These are phyloP conservation scores for Sycophila sp. DNA, from an alignment of 1,140 invertebrate genomes.

Conservation along the genomic window DNA sequence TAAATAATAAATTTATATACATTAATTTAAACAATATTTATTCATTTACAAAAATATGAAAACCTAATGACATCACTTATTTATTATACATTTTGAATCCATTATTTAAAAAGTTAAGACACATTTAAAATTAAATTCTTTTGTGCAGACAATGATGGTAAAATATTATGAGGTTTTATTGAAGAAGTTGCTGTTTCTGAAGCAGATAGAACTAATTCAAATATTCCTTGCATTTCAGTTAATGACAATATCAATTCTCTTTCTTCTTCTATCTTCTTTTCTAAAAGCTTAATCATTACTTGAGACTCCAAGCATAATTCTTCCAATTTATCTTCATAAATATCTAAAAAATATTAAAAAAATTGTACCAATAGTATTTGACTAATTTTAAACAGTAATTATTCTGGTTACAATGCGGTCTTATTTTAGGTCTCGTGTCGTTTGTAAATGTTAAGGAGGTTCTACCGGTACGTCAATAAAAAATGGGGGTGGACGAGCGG, in stretches of 20 bases:
- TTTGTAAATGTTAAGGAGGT: no score
- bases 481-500: no score
- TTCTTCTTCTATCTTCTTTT: slow-evolving; percentile 74
- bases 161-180: slow-evolving; percentile 60
- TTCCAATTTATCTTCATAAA: slow-evolving; percentile 73
- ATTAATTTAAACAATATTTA: background rate
- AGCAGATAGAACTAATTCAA: slow-evolving; percentile 74
- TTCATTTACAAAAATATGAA: background rate
- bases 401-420: no score
- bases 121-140: slow-evolving; percentile 72
- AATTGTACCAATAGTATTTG: no score
- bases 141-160: slow-evolving; percentile 70
- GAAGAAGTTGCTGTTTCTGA: slow-evolving; percentile 57
- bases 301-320: slow-evolving; percentile 69
- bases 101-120: background rate
- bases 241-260: slow-evolving; percentile 72
- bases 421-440: no score
- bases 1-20: slow-evolving; percentile 30
- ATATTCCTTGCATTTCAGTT: slow-evolving; percentile 74
- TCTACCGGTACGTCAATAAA: no score
- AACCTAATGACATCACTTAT: no score
- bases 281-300: slow-evolving; percentile 71
- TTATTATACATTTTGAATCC: slow-evolving; percentile 5
- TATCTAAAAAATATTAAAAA: slow-evolving; percentile 61
- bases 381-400: no score